Conservation (phyloP, 53 echinoderm and acorn worm genomes). For the Arbacia lixula region DNA sequence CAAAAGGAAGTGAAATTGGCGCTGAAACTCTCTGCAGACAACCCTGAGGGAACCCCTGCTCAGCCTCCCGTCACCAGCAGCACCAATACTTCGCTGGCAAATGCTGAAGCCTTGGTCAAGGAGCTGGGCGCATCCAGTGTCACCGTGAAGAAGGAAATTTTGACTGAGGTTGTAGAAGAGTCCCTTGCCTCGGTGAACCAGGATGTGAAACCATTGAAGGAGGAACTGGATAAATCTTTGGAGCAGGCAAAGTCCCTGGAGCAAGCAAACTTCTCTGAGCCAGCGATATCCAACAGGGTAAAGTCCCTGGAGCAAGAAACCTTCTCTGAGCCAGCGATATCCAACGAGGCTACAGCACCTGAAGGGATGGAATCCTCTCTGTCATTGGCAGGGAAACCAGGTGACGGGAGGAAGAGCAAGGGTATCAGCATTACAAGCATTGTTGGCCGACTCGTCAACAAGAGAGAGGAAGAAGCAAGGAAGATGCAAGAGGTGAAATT, state of each 20-base stretch:
- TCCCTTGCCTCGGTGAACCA: background rate
- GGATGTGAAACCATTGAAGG: conserved; percentile 31
- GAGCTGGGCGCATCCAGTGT: background rate
- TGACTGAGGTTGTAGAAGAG: conserved; percentile 30
- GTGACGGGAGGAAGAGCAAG: background rate
- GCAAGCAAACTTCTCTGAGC: too few relatives aligned
- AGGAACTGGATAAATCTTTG: conserved; percentile 27
- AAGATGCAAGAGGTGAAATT: conserved; percentile 41
- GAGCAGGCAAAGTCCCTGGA: background rate
- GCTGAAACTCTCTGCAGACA: too few relatives aligned
- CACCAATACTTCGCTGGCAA: too few relatives aligned
- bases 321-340: background rate
- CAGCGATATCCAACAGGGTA: background rate
- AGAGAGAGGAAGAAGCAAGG: conserved; percentile 42
- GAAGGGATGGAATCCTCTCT: background rate
- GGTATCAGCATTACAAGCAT: conserved; percentile 43
- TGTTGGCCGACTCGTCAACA: conserved; percentile 24
- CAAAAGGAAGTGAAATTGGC: too few relatives aligned
- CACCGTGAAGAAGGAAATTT: conserved; percentile 21
- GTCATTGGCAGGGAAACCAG: background rate
- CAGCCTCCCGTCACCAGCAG: background rate
- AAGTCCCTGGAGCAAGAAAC: background rate
- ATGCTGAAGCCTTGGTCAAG: conserved; percentile 25
- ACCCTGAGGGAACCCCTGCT: background rate
- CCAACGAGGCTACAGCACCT: background rate